A percentile compares a stretch with the other conserved stretches of the same genome.
Evolutionary conservation across 2,113 vertebrate species (phyloP).

Genomic region (Ahaetulla prasina): DNA sequence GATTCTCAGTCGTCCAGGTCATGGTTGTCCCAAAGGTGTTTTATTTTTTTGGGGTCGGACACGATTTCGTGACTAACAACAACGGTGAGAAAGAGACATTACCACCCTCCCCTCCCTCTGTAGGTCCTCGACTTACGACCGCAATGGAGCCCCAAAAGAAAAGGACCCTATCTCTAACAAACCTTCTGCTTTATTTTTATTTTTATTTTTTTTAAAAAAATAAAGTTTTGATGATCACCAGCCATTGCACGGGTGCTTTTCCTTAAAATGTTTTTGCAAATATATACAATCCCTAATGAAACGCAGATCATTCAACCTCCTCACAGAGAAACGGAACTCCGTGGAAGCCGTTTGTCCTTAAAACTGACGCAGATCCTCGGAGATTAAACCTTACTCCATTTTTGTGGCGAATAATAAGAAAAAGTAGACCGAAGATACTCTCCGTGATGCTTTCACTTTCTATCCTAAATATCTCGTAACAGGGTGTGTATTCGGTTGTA

Average conservation of each 20-base stretch:
- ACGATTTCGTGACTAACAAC: no score
- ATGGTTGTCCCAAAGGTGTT: no score
- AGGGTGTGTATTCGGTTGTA: not conserved
- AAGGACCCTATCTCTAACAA: not conserved
- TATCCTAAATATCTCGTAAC: not conserved
- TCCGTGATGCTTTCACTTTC: not conserved
- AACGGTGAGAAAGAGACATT: no score
- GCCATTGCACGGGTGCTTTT: constrained; percentile 43
- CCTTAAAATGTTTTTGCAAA: constrained; percentile 33
- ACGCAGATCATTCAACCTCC: constrained; percentile 41
- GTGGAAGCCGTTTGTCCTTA: not conserved
- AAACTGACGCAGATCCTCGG: not conserved
- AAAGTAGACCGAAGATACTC: not conserved
- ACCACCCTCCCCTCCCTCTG: no score
- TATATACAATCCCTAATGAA: constrained; percentile 43
- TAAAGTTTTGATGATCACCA: not conserved
- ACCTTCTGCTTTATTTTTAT: not conserved
- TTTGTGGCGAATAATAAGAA: not conserved
- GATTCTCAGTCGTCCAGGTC: no score
- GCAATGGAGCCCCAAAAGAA: not conserved
- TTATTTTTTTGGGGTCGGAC: no score
- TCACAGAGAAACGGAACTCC: constrained; percentile 26
- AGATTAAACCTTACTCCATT: not conserved
- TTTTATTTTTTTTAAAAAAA: not conserved
- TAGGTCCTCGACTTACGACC: no score